phyloP scores from a whole-genome alignment of 2,797 vertebrate genomes.

The Odontamblyopus rebecca region DNA sequence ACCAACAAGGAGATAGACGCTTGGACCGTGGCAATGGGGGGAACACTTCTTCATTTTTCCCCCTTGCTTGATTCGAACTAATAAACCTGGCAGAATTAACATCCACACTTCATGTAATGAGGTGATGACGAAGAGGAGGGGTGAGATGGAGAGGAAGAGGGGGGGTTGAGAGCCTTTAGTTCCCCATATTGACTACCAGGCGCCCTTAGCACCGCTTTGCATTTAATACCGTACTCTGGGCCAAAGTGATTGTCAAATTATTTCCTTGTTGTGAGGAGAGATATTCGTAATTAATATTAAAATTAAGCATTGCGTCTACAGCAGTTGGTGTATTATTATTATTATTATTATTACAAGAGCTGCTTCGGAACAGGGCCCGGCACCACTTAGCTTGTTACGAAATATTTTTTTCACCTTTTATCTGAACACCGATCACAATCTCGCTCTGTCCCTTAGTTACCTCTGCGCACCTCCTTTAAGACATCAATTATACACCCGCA shows the following conservation, averaged over 20 bases:
- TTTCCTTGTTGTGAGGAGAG: conserved; percentile 81
- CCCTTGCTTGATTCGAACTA: conserved; percentile 79
- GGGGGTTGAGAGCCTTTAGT: conserved; percentile 65
- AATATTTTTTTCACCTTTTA: conserved; percentile 33
- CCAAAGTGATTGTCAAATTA: conserved; percentile 83
- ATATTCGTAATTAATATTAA: conserved; percentile 85
- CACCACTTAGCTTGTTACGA: conserved; percentile 21
- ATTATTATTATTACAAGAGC: conserved; percentile 76
- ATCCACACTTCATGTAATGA: conserved; percentile 85
- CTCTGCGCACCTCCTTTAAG: conserved; percentile 52
- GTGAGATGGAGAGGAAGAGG: conserved; percentile 23
- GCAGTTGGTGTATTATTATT: conserved; percentile 76
- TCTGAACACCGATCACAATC: conserved; percentile 29
- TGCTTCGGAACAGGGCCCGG: conserved; percentile 63
- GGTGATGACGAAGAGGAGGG: conserved; percentile 49
- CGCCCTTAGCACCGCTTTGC: conserved; percentile 81
- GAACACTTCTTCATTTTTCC: conserved; percentile 68
- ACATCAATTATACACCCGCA: conserved; percentile 72
- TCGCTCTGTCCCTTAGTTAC: conserved; percentile 31
- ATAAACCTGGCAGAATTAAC: conserved; percentile 86
- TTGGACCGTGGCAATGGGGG: conserved; percentile 81
- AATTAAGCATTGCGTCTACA: conserved; percentile 79
- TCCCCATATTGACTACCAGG: conserved; percentile 80
- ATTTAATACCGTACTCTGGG: conserved; percentile 84
- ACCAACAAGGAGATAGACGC: conserved; percentile 58